A percentile compares a stretch with the other conserved stretches of the same genome.
Evolutionary conservation across 2,113 vertebrate species (phyloP).

Genomic region (Mastomys natalensis): DNA sequence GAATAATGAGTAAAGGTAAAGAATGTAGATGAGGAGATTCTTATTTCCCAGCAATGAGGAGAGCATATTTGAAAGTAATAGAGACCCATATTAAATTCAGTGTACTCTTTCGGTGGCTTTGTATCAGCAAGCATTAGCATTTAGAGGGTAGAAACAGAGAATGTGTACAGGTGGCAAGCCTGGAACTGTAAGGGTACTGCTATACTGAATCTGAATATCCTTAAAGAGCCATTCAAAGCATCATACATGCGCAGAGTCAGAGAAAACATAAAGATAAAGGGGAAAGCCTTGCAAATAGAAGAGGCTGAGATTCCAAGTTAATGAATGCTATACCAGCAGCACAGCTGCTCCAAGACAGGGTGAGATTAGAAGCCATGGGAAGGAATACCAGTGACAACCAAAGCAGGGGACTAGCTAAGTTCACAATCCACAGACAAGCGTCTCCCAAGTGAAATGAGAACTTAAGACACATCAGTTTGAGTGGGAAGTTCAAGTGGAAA

Average conservation of each 20-base stretch:
- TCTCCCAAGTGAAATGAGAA: background rate
- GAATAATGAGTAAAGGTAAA: background rate
- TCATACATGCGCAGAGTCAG: background rate
- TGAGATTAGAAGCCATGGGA: background rate
- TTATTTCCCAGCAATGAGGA: background rate
- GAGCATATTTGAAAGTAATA: background rate
- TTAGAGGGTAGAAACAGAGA: background rate
- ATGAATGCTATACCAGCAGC: background rate
- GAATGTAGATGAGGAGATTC: background rate
- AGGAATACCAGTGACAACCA: background rate
- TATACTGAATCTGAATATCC: background rate
- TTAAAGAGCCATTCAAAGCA: background rate
- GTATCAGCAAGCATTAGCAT: background rate
- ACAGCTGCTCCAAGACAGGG: background rate
- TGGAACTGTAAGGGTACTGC: background rate
- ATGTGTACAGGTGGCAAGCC: rapidly evolving
- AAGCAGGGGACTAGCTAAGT: background rate
- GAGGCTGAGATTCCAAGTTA: background rate
- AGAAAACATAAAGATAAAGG: background rate
- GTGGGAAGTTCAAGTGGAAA: background rate
- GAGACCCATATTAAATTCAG: rapidly evolving
- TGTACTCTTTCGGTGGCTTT: background rate
- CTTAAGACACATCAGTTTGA: background rate
- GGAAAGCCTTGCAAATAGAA: background rate
- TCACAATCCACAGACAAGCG: background rate